Conservation (phyloP, 2,113 vertebrate genomes). For the Beaufortia kweichowensis region DNA sequence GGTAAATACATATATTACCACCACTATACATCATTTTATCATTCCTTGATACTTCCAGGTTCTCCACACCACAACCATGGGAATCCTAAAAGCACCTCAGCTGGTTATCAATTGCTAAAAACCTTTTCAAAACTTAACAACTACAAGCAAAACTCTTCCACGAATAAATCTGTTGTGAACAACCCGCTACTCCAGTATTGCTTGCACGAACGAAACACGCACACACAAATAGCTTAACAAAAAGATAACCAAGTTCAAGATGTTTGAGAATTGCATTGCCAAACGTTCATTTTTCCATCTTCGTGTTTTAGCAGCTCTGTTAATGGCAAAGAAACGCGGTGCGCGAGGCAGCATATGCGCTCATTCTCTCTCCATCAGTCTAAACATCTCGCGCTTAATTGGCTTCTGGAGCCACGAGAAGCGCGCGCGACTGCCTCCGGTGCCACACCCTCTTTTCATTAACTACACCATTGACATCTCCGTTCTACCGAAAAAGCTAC, state of each 20-base stretch:
- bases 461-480: constrained; percentile 40
- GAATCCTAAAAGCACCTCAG: neutral
- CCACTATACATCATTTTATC: too few species aligned
- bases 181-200: neutral
- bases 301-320: neutral
- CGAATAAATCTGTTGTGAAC: constrained; percentile 17
- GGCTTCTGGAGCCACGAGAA: constrained; percentile 9
- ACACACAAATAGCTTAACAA: neutral
- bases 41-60: too few species aligned
- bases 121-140: neutral
- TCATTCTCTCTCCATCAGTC: constrained; percentile 15
- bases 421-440: constrained; percentile 63
- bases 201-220: neutral
- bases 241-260: neutral
- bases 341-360: neutral
- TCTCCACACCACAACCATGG: neutral
- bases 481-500: neutral
- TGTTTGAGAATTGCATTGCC: neutral
- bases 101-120: neutral
- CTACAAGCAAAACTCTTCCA: neutral
- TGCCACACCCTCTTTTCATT: constrained; percentile 73
- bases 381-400: constrained; percentile 43
- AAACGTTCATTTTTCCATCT: neutral
- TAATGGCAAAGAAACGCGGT: neutral
- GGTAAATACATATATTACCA: too few species aligned